Conservation (phyloP, 1,140 invertebrate species). For the Heliconius nattereri region DNA sequence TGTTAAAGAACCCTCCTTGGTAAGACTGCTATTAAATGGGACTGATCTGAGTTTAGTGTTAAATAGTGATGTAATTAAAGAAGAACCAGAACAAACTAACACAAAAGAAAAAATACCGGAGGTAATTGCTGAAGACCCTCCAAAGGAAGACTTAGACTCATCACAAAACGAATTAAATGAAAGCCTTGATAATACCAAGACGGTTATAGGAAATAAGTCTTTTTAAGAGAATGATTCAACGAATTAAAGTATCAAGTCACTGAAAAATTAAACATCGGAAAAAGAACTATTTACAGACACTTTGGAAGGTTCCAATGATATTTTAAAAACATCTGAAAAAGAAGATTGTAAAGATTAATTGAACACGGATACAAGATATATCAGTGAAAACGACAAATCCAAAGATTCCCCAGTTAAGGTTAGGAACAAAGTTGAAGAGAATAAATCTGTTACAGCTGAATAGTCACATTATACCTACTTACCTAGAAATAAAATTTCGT, state of each 20-base stretch:
- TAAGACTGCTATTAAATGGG: conserved; percentile 67
- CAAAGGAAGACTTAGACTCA: conserved; percentile 39
- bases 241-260: conserved; percentile 30
- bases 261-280: conserved; percentile 34
- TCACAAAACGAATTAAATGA: conserved; percentile 59
- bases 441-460: conserved; percentile 16
- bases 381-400: conserved; percentile 32
- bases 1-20: conserved; percentile 65
- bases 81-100: neutral
- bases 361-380: conserved; percentile 49
- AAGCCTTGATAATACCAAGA: conserved; percentile 62
- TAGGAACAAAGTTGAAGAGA: neutral
- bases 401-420: neutral
- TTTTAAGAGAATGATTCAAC: conserved; percentile 50
- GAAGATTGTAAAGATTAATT: conserved; percentile 54
- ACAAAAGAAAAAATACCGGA: neutral
- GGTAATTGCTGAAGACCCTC: neutral
- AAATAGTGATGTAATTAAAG: conserved; percentile 30
- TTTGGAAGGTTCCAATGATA: conserved; percentile 44
- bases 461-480: neutral
- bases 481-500: neutral
- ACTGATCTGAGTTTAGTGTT: conserved; percentile 60
- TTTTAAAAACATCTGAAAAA: conserved; percentile 42
- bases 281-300: conserved; percentile 47
- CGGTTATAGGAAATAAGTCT: conserved; percentile 65